Conservation (phyloP, 2,797 vertebrate genomes). For the Rhynchonycteris naso region DNA sequence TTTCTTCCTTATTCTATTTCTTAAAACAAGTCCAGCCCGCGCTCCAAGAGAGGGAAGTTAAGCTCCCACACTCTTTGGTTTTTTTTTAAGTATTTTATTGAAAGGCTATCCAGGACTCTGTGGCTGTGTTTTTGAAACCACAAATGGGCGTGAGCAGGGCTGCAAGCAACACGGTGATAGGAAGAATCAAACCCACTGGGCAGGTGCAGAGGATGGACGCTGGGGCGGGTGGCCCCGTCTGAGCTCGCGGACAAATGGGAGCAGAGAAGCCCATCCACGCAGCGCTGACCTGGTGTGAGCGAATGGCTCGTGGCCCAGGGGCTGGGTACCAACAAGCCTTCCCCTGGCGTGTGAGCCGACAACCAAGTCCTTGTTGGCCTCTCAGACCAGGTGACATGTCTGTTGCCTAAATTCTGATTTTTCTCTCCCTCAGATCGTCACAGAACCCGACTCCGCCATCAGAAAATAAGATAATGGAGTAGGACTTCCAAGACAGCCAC, state of each 20-base stretch:
- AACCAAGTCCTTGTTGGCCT: background rate
- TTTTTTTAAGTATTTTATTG: background rate
- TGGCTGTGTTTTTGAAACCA: background rate
- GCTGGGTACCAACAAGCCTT: accelerated
- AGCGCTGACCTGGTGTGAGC: accelerated
- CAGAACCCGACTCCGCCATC: background rate
- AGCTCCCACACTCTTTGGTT: too few species aligned
- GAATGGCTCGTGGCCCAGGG: accelerated
- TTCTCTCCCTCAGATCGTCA: background rate
- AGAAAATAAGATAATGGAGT: background rate
- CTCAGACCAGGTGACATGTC: background rate
- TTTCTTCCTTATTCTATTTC: too few species aligned
- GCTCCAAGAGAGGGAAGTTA: too few species aligned
- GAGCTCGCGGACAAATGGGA: too few species aligned
- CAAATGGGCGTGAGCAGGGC: background rate
- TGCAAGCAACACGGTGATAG: accelerated
- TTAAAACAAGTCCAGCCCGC: background rate
- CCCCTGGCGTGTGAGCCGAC: background rate
- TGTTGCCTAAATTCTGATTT: background rate
- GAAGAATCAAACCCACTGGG: accelerated
- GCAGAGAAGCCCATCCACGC: accelerated
- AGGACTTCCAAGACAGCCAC: background rate
- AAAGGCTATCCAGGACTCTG: too few species aligned
- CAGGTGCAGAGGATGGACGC: accelerated
- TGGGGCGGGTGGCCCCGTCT: accelerated